A percentile compares a stretch with the other conserved stretches of the same genome.
Evolutionary conservation across 1,140 invertebrate genomes (phyloP).

Genomic region (Drosophila varians): DNA sequence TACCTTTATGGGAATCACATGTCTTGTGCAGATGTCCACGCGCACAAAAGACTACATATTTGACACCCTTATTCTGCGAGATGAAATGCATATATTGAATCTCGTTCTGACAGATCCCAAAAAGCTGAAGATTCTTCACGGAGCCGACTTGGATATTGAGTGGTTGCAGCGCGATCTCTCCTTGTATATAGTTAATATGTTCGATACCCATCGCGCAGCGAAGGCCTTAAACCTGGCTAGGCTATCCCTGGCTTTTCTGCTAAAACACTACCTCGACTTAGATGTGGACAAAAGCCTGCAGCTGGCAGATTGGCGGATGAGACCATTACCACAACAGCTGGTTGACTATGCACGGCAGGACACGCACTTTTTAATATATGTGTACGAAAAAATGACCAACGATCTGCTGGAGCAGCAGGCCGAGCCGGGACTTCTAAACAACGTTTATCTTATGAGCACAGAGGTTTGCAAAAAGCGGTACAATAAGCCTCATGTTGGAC

Average conservation of each 20-base stretch:
- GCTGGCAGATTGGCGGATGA: slow-evolving; percentile 97
- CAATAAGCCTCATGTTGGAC: slow-evolving; percentile 90
- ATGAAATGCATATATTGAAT: slow-evolving; percentile 93
- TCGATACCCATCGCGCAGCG: slow-evolving; percentile 97
- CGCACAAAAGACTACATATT: slow-evolving; percentile 94
- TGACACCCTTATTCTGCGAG: slow-evolving; percentile 93
- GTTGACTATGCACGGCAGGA: slow-evolving; percentile 96
- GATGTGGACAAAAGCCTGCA: slow-evolving; percentile 95
- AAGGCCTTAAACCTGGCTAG: slow-evolving; percentile 89
- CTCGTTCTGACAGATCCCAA: slow-evolving; percentile 95
- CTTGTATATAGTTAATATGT: slow-evolving; percentile 98
- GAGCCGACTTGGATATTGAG: slow-evolving; percentile 93
- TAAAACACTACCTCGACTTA: slow-evolving; percentile 92
- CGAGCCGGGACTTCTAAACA: slow-evolving; percentile 88
- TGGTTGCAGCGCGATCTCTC: slow-evolving; percentile 99
- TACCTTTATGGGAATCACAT: slow-evolving; percentile 93
- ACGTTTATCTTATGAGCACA: slow-evolving; percentile 89
- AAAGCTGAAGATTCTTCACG: slow-evolving; percentile 98
- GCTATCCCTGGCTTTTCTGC: slow-evolving; percentile 91
- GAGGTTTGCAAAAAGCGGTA: slow-evolving; percentile 91
- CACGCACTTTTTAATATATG: slow-evolving; percentile 97
- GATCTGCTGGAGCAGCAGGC: slow-evolving; percentile 91
- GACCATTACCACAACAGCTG: slow-evolving; percentile 93
- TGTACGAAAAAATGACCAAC: slow-evolving; percentile 93
- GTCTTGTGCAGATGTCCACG: slow-evolving; percentile 97